phyloP scores from a whole-genome alignment of 2,113 vertebrate species.

The Herpailurus yagouaroundi region DNA sequence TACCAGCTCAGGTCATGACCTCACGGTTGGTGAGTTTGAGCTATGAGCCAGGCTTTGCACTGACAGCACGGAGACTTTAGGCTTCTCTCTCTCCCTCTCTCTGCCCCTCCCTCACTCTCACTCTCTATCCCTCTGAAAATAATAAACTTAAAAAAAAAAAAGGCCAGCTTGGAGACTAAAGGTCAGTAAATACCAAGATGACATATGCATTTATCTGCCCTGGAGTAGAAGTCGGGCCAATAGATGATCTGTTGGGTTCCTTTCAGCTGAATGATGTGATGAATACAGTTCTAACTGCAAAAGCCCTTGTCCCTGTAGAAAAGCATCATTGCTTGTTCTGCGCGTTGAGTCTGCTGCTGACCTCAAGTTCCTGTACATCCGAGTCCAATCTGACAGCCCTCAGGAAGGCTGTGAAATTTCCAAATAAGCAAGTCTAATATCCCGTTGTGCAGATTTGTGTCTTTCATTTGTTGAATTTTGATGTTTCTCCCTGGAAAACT shows the following conservation, averaged over 20 bases:
- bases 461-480: constrained; percentile 24
- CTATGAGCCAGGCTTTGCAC: no score
- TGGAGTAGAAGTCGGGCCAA: neutral
- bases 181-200: neutral
- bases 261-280: neutral
- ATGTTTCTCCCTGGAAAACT: constrained; percentile 11
- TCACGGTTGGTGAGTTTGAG: no score
- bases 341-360: neutral
- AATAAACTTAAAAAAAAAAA: no score
- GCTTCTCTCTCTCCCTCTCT: no score
- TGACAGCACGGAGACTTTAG: no score
- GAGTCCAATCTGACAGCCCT: neutral
- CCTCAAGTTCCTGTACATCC: neutral
- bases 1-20: no score
- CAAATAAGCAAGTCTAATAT: neutral
- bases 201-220: neutral
- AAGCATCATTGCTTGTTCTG: neutral
- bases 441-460: neutral
- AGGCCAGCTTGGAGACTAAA: neutral
- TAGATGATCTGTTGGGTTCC: neutral
- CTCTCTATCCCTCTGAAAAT: no score
- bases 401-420: neutral
- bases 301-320: neutral
- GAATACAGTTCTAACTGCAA: neutral
- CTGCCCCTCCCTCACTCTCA: no score